phyloP scores from a whole-genome alignment of 2,797 vertebrate genomes.

The Acanthurus lineatus region DNA sequence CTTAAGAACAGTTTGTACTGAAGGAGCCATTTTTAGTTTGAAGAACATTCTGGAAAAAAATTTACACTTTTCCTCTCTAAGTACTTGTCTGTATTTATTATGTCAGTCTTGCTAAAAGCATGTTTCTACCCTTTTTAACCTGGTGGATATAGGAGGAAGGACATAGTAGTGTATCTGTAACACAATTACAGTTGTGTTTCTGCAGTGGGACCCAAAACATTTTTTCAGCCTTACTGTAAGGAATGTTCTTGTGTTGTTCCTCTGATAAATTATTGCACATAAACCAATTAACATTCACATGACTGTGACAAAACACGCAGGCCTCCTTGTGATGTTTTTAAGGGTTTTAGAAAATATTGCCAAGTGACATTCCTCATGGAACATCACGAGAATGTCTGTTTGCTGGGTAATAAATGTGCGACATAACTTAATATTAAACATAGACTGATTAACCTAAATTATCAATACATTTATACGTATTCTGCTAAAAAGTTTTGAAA shows the following conservation, averaged over 20 bases:
- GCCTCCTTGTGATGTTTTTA: constrained; percentile 6
- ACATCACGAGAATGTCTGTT: not conserved
- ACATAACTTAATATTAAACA: not conserved
- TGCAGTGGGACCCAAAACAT: not conserved
- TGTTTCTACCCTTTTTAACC: too few species aligned
- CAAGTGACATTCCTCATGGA: not conserved
- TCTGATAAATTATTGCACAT: not conserved
- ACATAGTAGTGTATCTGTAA: too few species aligned
- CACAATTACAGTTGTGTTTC: too few species aligned
- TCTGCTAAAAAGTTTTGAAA: not conserved
- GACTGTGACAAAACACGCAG: not conserved
- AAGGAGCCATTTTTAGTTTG: not conserved
- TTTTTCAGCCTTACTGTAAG: not conserved
- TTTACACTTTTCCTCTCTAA: too few species aligned
- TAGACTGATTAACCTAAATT: not conserved
- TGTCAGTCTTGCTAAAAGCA: too few species aligned
- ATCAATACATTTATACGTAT: not conserved
- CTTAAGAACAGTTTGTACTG: not conserved
- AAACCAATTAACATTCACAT: constrained; percentile 6
- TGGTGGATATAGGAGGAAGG: too few species aligned
- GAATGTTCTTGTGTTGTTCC: not conserved
- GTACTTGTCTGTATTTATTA: too few species aligned
- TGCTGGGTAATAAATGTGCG: not conserved
- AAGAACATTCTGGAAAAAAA: not conserved
- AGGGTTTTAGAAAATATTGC: not conserved